These are phyloP conservation scores for Orycteropus afer DNA, from an alignment of 2,113 vertebrate genomes.

Conservation along the genomic window DNA sequence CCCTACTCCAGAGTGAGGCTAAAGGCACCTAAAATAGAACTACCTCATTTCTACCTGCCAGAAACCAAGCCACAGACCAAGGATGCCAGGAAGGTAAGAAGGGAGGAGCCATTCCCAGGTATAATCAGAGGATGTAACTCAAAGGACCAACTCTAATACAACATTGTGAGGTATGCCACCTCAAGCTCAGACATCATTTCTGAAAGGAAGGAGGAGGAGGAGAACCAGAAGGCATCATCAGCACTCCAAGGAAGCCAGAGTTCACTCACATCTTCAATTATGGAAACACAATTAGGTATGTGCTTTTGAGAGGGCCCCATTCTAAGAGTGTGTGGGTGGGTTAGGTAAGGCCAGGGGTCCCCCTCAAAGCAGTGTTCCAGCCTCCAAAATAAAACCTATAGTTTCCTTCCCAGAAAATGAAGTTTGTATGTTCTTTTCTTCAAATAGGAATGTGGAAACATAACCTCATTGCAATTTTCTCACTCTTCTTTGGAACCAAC, in stretches of 20 bases:
- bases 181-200: background rate
- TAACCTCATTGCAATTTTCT: background rate
- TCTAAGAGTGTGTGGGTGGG: background rate
- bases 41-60: background rate
- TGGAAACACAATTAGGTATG: background rate
- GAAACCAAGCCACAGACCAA: background rate
- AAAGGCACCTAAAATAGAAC: background rate
- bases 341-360: background rate
- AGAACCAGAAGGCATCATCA: background rate
- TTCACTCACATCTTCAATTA: rapidly evolving
- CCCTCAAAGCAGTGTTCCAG: background rate
- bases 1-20: background rate
- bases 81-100: background rate
- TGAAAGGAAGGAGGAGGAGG: background rate
- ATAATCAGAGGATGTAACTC: background rate
- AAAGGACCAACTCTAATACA: background rate
- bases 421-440: background rate
- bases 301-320: background rate
- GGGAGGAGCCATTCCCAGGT: background rate
- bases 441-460: background rate
- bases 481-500: constrained; percentile 27
- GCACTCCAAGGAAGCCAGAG: background rate
- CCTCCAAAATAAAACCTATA: background rate
- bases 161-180: background rate
- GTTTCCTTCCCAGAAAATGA: background rate